These are phyloP conservation scores for Rhadinocentrus ornatus DNA, from an alignment of 2,797 vertebrate species.

Conservation along the genomic window DNA sequence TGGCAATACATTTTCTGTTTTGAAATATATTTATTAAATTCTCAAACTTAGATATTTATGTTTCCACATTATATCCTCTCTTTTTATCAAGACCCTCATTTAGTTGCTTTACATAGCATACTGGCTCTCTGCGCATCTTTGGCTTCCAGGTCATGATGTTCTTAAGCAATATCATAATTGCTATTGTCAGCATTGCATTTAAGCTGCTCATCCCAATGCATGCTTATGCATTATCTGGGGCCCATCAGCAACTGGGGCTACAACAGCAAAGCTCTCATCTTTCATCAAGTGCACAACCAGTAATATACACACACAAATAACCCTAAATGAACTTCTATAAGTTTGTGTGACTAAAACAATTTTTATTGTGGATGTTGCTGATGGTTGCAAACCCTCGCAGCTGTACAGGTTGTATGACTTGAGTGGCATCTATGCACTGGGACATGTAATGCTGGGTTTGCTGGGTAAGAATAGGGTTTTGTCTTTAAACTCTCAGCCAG, in stretches of 20 bases:
- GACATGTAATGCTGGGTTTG: slow-evolving; percentile 83
- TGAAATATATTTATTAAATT: neutral
- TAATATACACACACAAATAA: neutral
- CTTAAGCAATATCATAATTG: slow-evolving; percentile 84
- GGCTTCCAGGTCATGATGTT: slow-evolving; percentile 89
- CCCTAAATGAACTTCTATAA: neutral
- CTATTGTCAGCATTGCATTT: slow-evolving; percentile 84
- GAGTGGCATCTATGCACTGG: slow-evolving; percentile 84
- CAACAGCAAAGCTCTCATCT: slow-evolving; percentile 88
- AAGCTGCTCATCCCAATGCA: slow-evolving; percentile 84
- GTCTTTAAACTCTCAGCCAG: too few species aligned
- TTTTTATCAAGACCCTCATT: slow-evolving; percentile 79
- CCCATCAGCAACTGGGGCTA: slow-evolving; percentile 88
- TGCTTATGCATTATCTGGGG: slow-evolving; percentile 84
- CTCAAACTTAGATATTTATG: neutral
- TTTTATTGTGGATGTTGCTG: slow-evolving; percentile 77
- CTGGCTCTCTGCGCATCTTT: slow-evolving; percentile 84
- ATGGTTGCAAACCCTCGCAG: slow-evolving; percentile 83
- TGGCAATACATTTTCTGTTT: neutral
- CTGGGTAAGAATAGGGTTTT: slow-evolving; percentile 71
- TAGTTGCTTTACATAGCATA: slow-evolving; percentile 86
- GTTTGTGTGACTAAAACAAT: neutral
- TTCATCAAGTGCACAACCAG: slow-evolving; percentile 82
- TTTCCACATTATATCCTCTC: neutral
- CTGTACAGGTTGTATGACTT: slow-evolving; percentile 77